Evolutionary conservation across 2,797 vertebrate species (phyloP).

Genomic region (Lutra lutra): DNA sequence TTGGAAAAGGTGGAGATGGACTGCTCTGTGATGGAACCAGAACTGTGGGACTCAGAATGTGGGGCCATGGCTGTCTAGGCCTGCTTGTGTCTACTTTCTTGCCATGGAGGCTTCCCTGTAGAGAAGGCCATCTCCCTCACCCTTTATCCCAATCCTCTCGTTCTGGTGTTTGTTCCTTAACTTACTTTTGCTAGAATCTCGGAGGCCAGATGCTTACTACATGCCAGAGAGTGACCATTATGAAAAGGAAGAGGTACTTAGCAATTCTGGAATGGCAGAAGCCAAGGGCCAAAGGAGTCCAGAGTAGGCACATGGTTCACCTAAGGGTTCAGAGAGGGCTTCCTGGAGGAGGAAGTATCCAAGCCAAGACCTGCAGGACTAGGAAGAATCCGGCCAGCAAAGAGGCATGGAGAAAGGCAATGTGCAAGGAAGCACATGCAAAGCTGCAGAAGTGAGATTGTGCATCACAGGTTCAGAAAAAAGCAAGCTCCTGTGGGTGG

Average conservation of each 20-base stretch:
- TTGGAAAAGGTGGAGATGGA: background rate
- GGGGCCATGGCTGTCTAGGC: background rate
- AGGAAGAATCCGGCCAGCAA: background rate
- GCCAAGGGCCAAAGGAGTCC: background rate
- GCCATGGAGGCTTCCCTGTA: background rate
- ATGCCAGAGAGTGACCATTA: background rate
- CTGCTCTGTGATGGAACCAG: background rate
- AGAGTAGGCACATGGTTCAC: background rate
- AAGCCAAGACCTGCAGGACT: background rate
- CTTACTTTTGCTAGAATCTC: background rate
- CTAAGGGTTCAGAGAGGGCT: background rate
- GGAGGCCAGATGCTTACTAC: background rate
- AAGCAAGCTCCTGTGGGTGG: background rate
- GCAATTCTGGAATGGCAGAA: background rate
- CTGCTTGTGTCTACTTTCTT: background rate
- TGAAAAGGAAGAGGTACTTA: background rate
- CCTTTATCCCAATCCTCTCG: background rate
- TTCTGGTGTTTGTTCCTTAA: background rate
- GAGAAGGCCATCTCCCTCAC: background rate
- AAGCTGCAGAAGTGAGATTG: background rate
- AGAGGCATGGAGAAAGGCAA: background rate
- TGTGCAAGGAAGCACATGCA: background rate
- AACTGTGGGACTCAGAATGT: background rate
- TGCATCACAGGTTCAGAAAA: background rate
- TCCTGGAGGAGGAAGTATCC: constrained; percentile 1